Conservation (phyloP, 2,888 invertebrate genomes). For the Tachina grossa region DNA sequence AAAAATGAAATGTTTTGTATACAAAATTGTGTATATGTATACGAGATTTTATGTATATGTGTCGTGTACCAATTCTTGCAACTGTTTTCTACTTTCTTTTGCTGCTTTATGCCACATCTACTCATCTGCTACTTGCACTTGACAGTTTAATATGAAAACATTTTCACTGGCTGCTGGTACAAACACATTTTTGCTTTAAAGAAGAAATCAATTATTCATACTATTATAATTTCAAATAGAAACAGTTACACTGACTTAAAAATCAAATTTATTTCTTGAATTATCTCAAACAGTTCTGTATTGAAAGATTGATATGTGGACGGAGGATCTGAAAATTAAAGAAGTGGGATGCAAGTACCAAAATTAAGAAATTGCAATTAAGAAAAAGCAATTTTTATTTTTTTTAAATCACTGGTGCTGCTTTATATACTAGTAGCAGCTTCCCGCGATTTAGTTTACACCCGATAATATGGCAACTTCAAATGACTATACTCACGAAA, state of each 20-base stretch:
- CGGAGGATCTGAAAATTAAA: neutral
- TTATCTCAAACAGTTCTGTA: neutral
- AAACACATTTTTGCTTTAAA: conserved; percentile 32
- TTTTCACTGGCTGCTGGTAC: conserved; percentile 16
- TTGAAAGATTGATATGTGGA: neutral
- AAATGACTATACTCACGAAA: too few species aligned
- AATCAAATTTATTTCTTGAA: neutral
- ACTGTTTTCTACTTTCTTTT: neutral
- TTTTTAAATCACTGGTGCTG: too few species aligned
- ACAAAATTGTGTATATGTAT: neutral
- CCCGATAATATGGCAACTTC: too few species aligned
- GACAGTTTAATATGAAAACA: conserved; percentile 58
- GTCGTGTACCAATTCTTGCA: neutral
- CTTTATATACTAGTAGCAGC: too few species aligned
- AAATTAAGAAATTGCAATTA: too few species aligned
- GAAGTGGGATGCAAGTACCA: too few species aligned
- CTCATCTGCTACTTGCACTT: conserved; percentile 50
- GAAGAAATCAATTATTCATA: conserved; percentile 65
- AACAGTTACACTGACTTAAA: conserved; percentile 39
- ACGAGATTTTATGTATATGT: neutral
- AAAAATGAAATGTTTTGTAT: conserved; percentile 23
- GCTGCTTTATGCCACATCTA: conserved; percentile 11
- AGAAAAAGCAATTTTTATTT: too few species aligned
- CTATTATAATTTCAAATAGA: neutral
- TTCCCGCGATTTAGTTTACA: too few species aligned